Percentiles rank a stretch among this genome's conserved stretches.
These are phyloP conservation scores for Fratercula arctica DNA, from an alignment of 2,797 vertebrate genomes.

Conservation along the genomic window DNA sequence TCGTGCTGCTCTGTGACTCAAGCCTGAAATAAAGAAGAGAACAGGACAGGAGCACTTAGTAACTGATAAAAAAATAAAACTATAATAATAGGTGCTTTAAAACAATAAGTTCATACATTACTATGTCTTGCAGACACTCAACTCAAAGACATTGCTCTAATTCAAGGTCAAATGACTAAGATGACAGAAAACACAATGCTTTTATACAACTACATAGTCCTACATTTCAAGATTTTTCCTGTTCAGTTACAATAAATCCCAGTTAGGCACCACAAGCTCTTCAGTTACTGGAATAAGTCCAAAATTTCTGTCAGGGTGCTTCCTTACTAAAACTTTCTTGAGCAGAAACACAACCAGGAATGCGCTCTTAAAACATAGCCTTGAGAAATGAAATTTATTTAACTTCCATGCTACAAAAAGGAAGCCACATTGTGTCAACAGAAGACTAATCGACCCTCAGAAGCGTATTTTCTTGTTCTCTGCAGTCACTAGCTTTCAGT, in stretches of 20 bases:
- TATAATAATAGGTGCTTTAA: neutral
- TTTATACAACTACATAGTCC: neutral
- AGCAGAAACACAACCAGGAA: neutral
- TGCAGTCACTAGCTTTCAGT: neutral
- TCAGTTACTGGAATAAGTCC: neutral
- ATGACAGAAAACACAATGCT: neutral
- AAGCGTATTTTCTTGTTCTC: neutral
- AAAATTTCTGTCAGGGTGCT: neutral
- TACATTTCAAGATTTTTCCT: conserved; percentile 23
- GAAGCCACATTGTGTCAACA: neutral
- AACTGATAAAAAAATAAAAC: neutral
- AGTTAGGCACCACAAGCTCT: neutral
- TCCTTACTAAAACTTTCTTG: neutral
- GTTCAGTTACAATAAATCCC: conserved; percentile 30
- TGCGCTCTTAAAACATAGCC: neutral
- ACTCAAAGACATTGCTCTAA: neutral
- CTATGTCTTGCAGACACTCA: neutral
- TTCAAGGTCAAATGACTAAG: conserved; percentile 2
- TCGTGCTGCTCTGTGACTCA: neutral
- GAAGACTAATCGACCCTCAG: neutral
- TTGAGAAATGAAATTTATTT: conserved; percentile 12
- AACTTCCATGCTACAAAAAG: neutral
- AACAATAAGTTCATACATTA: neutral
- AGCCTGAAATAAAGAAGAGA: conserved; percentile 45
- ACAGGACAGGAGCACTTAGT: neutral